phyloP scores from a whole-genome alignment of 2,113 vertebrate genomes.

The Chlamydotis undulata region DNA sequence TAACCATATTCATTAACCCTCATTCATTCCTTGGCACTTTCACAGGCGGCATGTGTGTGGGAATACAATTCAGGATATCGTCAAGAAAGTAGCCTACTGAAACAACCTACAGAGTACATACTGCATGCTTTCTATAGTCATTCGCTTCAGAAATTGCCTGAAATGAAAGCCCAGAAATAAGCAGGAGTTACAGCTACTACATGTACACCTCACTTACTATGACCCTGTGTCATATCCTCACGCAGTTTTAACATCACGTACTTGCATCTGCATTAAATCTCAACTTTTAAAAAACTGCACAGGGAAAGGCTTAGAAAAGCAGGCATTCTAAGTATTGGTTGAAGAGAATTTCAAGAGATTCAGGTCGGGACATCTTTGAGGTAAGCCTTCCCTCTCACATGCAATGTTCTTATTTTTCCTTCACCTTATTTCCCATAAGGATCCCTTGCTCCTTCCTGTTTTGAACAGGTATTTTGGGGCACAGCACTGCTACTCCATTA shows the following conservation, averaged over 20 bases:
- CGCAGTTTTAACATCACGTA: background rate
- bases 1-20: background rate
- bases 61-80: background rate
- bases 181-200: background rate
- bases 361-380: background rate
- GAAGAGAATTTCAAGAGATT: background rate
- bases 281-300: background rate
- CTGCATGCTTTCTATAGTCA: background rate
- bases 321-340: background rate
- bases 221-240: background rate
- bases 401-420: background rate
- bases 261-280: background rate
- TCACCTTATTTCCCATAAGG: background rate
- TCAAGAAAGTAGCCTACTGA: background rate
- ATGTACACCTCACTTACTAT: accelerated
- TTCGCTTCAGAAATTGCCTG: background rate
- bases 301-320: background rate
- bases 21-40: background rate
- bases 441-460: background rate
- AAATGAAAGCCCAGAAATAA: background rate
- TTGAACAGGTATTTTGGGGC: background rate
- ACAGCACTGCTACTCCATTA: background rate
- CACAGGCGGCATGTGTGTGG: accelerated
- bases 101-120: background rate
- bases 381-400: background rate